Conservation (phyloP, 2,797 vertebrate species). For the Sitta carolinensis region DNA sequence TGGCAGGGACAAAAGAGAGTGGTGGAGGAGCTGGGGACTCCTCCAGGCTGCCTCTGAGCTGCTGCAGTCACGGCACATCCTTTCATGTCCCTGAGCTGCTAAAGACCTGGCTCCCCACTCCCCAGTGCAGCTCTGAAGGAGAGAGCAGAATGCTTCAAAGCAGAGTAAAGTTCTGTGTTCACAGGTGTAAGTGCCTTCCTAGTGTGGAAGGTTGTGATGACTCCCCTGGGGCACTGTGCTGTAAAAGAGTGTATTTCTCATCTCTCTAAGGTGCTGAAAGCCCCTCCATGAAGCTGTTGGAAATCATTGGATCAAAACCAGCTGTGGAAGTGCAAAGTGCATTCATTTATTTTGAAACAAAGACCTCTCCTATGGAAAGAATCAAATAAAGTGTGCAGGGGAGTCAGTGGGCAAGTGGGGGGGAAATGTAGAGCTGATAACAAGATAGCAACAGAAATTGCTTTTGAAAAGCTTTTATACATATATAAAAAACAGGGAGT, state of each 20-base stretch:
- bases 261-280: not conserved
- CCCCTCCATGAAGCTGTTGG: not conserved
- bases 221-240: not conserved
- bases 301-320: not conserved
- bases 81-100: not conserved
- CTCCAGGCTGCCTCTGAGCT: not conserved
- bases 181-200: not conserved
- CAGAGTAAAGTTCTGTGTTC: not conserved
- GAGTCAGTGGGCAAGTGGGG: not conserved
- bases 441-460: not conserved
- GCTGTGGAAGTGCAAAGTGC: not conserved
- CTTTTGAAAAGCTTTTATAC: slow-evolving; percentile 4
- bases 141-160: not conserved
- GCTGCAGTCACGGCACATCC: not conserved
- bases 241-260: not conserved
- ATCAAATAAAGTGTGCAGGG: not conserved
- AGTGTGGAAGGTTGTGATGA: not conserved
- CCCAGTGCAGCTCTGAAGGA: not conserved
- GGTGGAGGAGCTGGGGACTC: not conserved
- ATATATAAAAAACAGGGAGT: not conserved
- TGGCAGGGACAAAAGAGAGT: not conserved
- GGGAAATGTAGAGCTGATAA: not conserved
- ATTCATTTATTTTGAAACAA: not conserved
- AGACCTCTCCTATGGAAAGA: not conserved
- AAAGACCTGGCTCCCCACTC: not conserved